Base-by-base conservation (phyloP, 1,140 invertebrate genomes). In the Calosoma granatense region DNA sequence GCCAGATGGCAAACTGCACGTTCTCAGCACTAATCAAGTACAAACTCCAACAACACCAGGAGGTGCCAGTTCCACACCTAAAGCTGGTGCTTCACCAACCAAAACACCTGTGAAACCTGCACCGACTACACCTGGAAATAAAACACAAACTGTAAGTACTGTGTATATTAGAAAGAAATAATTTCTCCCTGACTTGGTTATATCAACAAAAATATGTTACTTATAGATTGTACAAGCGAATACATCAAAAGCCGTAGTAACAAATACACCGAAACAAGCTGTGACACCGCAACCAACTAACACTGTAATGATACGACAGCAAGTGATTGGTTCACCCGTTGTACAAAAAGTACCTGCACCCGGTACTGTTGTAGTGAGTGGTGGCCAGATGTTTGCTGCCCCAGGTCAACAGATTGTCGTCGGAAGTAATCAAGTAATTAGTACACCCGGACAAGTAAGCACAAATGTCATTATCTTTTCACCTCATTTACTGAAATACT, bases 1-100 rank as follows among this genome's bases (percentile, higher is more conserved):
- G 79, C 84, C 93, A 0, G 93, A 97, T 74, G 94, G 94, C 0
- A 91, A 94, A 72, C 73, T 97, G 22, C 93, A 97, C 65, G 85
- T 96, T 1, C 77, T 94, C 17, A 87, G 83, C 30, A 81, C 80
- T 17, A 67, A 73, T 54, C 76, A 76, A 63, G 55, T 67, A 56
- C 61, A 65, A 61, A 60, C 65, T 65, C 56, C 56, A 57, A 36
- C 39, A 55, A 19, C 56, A 54, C 19, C 57, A 56, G 39, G 41
- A 2, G 51, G 30, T 3, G 23, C 9, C 4, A 12, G 9, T 11
- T 26, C 57, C 36, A 23, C 51, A 56, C 54, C 20, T 12, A 17
- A n/a, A 47, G 12, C 54, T 41, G 20, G 57, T 17, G 23, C 66
- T 60, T 21, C 63, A 63, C 22, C 62, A 55, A 52, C 57, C 36